Evolutionary conservation across 1,140 invertebrate species (phyloP).

Genomic region (Rhynchophorus ferrugineus): DNA sequence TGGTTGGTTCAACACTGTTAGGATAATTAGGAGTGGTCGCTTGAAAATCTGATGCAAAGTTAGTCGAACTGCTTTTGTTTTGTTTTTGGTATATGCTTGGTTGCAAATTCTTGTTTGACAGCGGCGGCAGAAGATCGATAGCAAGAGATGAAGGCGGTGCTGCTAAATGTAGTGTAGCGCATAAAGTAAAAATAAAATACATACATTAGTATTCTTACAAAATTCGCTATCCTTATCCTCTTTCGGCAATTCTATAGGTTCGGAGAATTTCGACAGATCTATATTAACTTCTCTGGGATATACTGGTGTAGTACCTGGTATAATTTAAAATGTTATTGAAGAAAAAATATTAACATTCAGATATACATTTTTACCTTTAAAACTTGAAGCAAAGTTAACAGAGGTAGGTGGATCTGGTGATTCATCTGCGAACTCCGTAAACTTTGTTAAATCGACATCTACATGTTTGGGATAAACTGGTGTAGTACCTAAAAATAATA

Average conservation of each 20-base stretch:
- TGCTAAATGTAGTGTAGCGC: slow-evolving; percentile 7
- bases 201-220: not conserved
- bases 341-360: not conserved
- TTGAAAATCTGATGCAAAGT: slow-evolving; percentile 26
- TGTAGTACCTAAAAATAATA: slow-evolving; percentile 26
- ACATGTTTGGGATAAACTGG: slow-evolving; percentile 32
- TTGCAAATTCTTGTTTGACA: not conserved
- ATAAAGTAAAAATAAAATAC: not conserved
- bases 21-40: slow-evolving; percentile 34
- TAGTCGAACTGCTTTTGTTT: slow-evolving; percentile 8
- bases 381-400: slow-evolving; percentile 16
- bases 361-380: slow-evolving; percentile 13
- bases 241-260: slow-evolving; percentile 2
- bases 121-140: slow-evolving; percentile 28
- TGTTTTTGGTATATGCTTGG: not conserved
- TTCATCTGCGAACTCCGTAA: slow-evolving; percentile 3
- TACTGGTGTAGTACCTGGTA: slow-evolving; percentile 32
- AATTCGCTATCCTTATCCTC: not conserved
- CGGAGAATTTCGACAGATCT: slow-evolving; percentile 10
- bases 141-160: slow-evolving; percentile 29
- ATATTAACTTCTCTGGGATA: slow-evolving; percentile 29
- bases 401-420: not conserved
- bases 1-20: slow-evolving; percentile 24
- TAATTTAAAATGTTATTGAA: not conserved
- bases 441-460: slow-evolving; percentile 4